Evolutionary conservation across 1,140 invertebrate genomes (phyloP).

Genomic region (Neodiprion lecontei): DNA sequence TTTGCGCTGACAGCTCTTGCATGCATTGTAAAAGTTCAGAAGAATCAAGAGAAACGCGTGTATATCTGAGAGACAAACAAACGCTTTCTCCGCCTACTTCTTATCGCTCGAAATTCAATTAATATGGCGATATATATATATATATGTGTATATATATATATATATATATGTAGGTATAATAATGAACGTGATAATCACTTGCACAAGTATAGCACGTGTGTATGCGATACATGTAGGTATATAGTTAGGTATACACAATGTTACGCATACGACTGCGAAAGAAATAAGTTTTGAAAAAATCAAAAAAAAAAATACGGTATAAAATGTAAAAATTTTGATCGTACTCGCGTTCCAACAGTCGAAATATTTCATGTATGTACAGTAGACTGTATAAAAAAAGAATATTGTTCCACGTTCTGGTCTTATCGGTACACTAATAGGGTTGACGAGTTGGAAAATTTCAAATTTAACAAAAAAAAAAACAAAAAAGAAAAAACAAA

Average conservation of each 20-base stretch:
- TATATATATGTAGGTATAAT: neutral
- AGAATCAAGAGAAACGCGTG: too few relatives aligned
- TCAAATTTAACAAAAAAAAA: neutral
- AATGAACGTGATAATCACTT: neutral
- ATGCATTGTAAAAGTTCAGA: too few relatives aligned
- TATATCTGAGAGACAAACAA: too few relatives aligned
- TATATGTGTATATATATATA: too few relatives aligned
- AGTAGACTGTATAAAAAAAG: neutral
- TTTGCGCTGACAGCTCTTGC: too few relatives aligned
- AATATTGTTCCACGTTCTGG: neutral
- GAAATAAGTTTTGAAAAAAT: neutral
- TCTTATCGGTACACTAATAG: neutral
- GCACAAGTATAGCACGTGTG: neutral
- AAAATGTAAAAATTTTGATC: neutral
- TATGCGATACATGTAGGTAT: neutral
- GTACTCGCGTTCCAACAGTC: neutral
- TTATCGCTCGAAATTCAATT: slow-evolving; percentile 1
- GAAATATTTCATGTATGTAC: too few relatives aligned
- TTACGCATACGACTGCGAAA: too few relatives aligned
- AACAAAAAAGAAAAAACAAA: too few relatives aligned
- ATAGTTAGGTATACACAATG: too few relatives aligned
- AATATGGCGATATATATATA: neutral
- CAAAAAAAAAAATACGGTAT: neutral
- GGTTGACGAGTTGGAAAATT: neutral
- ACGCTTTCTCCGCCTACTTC: neutral